Percentiles rank a stretch among this genome's conserved stretches.
Conservation (phyloP, 2,113 vertebrate species). For the Amblyopsis rosae region DNA sequence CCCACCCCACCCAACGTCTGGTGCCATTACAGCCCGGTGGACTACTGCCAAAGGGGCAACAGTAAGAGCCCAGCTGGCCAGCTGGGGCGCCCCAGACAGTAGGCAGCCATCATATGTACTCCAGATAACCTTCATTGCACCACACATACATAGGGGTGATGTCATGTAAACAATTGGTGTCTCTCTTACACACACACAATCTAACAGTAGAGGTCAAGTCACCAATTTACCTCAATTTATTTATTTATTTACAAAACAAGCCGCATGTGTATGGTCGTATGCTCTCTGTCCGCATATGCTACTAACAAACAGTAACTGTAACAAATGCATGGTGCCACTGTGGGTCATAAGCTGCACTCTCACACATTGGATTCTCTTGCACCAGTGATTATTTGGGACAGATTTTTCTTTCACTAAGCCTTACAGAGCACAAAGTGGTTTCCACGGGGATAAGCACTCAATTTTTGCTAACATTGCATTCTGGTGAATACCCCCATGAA, state of each 20-base stretch:
- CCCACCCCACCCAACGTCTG: constrained; percentile 19
- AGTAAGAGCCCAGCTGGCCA: constrained; percentile 6
- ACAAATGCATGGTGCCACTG: neutral
- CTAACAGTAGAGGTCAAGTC: constrained; percentile 21
- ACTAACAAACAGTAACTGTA: constrained; percentile 2
- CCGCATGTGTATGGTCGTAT: too few relatives aligned
- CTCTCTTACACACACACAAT: neutral
- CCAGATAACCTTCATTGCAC: constrained; percentile 46
- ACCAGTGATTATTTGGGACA: neutral
- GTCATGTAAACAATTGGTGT: neutral
- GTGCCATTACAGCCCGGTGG: constrained; percentile 41
- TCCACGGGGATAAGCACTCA: neutral
- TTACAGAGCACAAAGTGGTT: neutral
- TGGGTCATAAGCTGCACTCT: neutral
- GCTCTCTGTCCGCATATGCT: neutral
- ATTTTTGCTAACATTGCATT: neutral
- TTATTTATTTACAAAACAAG: constrained; percentile 5
- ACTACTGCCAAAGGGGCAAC: constrained; percentile 25
- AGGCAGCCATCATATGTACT: constrained; percentile 20
- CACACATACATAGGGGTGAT: constrained; percentile 1
- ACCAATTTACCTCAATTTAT: constrained; percentile 28
- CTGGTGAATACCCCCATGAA: too few relatives aligned
- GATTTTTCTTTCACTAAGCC: neutral
- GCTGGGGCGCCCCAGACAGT: constrained; percentile 27
- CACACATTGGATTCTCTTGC: neutral